phyloP scores from a whole-genome alignment of 2,797 vertebrate species.

The Rhinophrynus dorsalis region DNA sequence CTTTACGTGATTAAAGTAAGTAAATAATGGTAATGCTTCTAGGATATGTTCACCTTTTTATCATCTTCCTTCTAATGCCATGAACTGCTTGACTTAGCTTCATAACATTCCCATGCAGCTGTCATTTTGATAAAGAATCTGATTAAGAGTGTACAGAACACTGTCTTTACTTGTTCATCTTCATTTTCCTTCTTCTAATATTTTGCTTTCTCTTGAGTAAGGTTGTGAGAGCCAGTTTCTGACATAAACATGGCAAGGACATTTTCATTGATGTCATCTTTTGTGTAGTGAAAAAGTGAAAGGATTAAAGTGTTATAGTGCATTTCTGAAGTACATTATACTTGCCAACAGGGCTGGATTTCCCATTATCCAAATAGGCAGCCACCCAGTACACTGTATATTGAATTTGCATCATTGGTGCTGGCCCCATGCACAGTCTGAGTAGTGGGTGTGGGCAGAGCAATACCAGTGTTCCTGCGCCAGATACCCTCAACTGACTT shows the following conservation, averaged over 20 bases:
- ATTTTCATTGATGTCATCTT: not conserved
- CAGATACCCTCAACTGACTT: no score
- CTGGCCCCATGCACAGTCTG: no score
- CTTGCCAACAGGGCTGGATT: no score
- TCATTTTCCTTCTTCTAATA: no score
- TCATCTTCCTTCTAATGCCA: not conserved
- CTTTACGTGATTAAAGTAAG: not conserved
- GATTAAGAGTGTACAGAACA: not conserved
- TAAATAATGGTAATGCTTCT: slow-evolving; percentile 6
- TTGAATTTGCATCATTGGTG: no score
- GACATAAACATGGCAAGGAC: not conserved
- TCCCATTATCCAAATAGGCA: no score
- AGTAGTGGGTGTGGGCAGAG: no score
- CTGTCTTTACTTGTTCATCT: not conserved
- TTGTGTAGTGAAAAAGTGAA: no score
- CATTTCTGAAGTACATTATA: no score
- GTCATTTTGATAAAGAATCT: not conserved
- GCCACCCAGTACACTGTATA: no score
- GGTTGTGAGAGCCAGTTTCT: not conserved
- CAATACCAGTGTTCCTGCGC: no score
- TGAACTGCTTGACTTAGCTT: not conserved
- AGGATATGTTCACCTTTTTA: slow-evolving; percentile 18
- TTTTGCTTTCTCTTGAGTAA: not conserved
- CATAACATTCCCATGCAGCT: not conserved
- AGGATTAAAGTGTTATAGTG: no score